These are phyloP conservation scores for Semaprochilodus insignis DNA, from an alignment of 2,797 vertebrate species.

Conservation along the genomic window DNA sequence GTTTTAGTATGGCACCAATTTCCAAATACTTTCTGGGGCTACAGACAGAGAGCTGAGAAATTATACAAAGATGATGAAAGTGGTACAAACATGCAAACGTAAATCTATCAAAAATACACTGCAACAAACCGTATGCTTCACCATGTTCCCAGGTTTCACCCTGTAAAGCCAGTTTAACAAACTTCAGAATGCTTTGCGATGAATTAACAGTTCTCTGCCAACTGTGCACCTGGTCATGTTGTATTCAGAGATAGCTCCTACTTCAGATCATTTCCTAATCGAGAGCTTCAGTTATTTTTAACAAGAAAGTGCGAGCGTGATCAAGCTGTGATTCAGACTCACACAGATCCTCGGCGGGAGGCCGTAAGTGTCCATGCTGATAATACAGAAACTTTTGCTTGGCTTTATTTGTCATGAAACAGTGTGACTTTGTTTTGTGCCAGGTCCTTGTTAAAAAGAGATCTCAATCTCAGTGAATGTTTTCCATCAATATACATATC, in stretches of 20 bases:
- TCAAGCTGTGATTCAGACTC: conserved; percentile 17
- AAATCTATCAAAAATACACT: too few relatives aligned
- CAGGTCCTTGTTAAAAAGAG: not conserved
- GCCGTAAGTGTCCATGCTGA: not conserved
- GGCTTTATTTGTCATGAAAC: not conserved
- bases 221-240: not conserved
- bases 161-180: too few relatives aligned
- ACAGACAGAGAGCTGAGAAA: too few relatives aligned
- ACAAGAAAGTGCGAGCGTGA: not conserved
- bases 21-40: too few relatives aligned
- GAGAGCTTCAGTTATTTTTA: not conserved
- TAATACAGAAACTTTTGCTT: not conserved
- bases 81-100: too few relatives aligned
- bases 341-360: not conserved
- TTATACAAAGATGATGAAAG: too few relatives aligned
- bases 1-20: too few relatives aligned
- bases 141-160: too few relatives aligned
- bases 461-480: not conserved
- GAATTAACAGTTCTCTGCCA: not conserved
- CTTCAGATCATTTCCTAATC: not conserved
- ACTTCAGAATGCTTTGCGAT: not conserved
- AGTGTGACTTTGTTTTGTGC: not conserved
- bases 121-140: too few relatives aligned
- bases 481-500: not conserved
- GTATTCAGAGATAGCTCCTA: not conserved